Evolutionary conservation across 2,888 invertebrate species (phyloP).

Genomic region (Parnassius orleans): DNA sequence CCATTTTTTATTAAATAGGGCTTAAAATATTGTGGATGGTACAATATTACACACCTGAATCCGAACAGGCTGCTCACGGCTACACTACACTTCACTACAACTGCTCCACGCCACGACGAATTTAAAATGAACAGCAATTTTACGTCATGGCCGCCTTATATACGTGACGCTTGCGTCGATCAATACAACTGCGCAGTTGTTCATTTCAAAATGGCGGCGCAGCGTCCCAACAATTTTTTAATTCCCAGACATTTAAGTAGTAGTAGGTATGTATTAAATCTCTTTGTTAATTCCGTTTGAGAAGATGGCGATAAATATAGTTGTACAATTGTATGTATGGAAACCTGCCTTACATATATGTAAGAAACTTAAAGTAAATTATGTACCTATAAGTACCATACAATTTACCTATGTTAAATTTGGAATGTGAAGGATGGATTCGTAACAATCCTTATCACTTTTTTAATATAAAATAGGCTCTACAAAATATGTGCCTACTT

Average conservation of each 20-base stretch:
- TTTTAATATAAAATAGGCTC: too few species aligned
- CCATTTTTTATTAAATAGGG: conserved; percentile 56
- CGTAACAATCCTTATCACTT: too few species aligned
- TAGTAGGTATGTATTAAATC: too few species aligned
- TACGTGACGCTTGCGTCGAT: conserved; percentile 46
- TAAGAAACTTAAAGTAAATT: too few species aligned
- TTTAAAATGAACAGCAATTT: conserved; percentile 48
- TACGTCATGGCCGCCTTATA: conserved; percentile 64
- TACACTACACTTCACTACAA: conserved; percentile 66
- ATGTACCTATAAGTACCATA: background rate
- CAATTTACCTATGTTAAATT: too few species aligned
- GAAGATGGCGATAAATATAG: conserved; percentile 37
- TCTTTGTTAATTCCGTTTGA: conserved; percentile 16
- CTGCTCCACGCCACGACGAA: conserved; percentile 51
- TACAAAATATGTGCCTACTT: too few species aligned
- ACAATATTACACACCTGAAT: conserved; percentile 76
- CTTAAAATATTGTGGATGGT: conserved; percentile 57
- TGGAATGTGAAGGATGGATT: too few species aligned
- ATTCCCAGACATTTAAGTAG: too few species aligned
- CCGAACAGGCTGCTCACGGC: conserved; percentile 65
- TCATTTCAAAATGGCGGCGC: conserved; percentile 62
- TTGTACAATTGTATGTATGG: conserved; percentile 7
- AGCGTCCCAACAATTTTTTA: conserved; percentile 24
- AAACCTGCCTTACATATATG: conserved; percentile 15
- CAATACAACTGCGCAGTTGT: conserved; percentile 56